A percentile compares a stretch with the other conserved stretches of the same genome.
phyloP scores from a whole-genome alignment of 2,888 invertebrate genomes.

The Hyposoter didymator region DNA sequence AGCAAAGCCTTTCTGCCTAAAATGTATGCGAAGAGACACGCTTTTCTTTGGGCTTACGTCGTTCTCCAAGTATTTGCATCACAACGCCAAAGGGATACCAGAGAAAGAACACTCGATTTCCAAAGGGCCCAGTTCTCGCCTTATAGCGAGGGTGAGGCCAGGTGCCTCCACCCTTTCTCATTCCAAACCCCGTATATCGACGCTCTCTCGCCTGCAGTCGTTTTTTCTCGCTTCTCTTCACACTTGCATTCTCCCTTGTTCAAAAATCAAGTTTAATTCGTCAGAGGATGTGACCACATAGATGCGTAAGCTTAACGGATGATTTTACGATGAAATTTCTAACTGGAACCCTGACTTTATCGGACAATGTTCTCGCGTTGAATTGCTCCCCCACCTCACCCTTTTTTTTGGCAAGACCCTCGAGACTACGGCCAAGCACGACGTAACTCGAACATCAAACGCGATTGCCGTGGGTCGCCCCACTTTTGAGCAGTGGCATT shows the following conservation, averaged over 20 bases:
- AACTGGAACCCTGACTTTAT: neutral
- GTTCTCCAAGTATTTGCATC: conserved; percentile 56
- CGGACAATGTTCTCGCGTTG: too few species aligned
- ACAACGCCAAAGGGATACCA: conserved; percentile 38
- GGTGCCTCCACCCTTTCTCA: conserved; percentile 26
- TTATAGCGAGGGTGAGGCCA: conserved; percentile 59
- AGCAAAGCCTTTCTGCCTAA: conserved; percentile 6
- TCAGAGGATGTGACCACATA: conserved; percentile 12
- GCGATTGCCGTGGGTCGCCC: neutral
- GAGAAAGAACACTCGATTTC: neutral
- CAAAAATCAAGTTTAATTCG: conserved; percentile 26
- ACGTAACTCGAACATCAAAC: neutral
- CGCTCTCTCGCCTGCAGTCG: conserved; percentile 22
- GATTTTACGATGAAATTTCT: conserved; percentile 48
- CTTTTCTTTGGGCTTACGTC: conserved; percentile 55
- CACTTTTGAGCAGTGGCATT: neutral
- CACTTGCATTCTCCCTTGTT: conserved; percentile 35
- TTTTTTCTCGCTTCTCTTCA: conserved; percentile 41
- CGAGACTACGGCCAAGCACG: neutral
- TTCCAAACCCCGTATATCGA: conserved; percentile 33
- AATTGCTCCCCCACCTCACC: too few species aligned
- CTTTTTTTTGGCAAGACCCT: too few species aligned
- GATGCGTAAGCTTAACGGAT: conserved; percentile 19
- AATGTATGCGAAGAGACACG: conserved; percentile 9
- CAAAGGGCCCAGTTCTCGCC: conserved; percentile 30